These are phyloP conservation scores for Athalia circularis DNA, from an alignment of 2,888 invertebrate genomes.

Conservation along the genomic window DNA sequence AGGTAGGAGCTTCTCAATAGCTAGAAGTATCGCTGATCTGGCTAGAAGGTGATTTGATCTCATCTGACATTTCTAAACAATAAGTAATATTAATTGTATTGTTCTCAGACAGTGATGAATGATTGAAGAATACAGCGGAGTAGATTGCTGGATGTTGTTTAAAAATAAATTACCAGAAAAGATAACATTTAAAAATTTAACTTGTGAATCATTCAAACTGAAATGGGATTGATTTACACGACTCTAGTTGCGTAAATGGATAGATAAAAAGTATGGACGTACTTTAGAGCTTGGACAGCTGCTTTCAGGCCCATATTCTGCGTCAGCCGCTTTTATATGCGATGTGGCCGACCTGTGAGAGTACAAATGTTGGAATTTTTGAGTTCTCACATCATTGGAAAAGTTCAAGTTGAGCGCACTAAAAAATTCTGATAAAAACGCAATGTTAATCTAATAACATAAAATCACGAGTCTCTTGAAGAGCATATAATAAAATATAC, in stretches of 20 bases:
- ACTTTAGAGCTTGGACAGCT: slow-evolving; percentile 86
- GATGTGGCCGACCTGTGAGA: slow-evolving; percentile 57
- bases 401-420: neutral
- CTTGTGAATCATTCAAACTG: too few relatives aligned
- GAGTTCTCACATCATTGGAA: neutral
- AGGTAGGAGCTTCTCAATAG: too few relatives aligned
- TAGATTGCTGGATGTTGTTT: neutral
- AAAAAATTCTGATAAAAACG: neutral
- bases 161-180: neutral
- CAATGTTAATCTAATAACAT: neutral
- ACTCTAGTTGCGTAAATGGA: neutral
- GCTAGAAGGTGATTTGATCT: too few relatives aligned
- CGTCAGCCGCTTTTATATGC: slow-evolving; percentile 57
- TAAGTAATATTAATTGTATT: neutral
- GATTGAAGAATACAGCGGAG: neutral
- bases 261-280: slow-evolving; percentile 63
- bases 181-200: neutral
- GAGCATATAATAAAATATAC: slow-evolving; percentile 1
- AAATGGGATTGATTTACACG: too few relatives aligned
- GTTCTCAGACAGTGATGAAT: too few relatives aligned
- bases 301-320: slow-evolving; percentile 84
- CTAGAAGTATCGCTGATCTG: too few relatives aligned
- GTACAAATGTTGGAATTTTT: neutral
- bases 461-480: neutral
- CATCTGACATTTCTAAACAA: neutral